These are phyloP conservation scores for Saimiri boliviensis DNA, from an alignment of 2,113 vertebrate genomes.

Conservation along the genomic window DNA sequence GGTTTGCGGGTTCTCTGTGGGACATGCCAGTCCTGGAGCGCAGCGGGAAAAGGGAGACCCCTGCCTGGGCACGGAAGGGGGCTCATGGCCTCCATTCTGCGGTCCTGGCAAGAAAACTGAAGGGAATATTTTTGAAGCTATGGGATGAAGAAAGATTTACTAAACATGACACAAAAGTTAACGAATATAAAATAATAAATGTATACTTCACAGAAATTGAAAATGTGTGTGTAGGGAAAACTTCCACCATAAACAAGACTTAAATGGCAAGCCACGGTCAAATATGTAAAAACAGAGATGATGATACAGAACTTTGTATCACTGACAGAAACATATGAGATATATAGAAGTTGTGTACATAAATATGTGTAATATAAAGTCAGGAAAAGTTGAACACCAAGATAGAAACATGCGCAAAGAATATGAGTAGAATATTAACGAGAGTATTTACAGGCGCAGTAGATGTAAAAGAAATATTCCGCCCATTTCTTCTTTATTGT, in stretches of 20 bases:
- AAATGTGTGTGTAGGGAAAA: fast-evolving
- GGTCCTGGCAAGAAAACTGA: not conserved
- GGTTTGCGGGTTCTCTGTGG: not conserved
- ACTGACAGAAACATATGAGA: not conserved
- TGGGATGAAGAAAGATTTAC: not conserved
- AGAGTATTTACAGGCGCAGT: fast-evolving
- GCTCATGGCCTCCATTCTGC: not conserved
- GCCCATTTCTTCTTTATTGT: too few relatives aligned
- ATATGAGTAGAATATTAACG: fast-evolving
- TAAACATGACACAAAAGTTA: not conserved
- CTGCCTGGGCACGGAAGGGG: fast-evolving
- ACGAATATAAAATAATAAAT: not conserved
- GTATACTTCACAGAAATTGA: not conserved
- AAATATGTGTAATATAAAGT: not conserved
- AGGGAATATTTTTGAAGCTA: not conserved
- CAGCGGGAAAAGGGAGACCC: not conserved
- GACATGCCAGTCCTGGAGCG: not conserved
- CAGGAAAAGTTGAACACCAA: not conserved
- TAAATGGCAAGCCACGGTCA: not conserved
- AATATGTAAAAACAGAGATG: fast-evolving
- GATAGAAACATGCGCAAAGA: not conserved
- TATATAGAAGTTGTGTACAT: not conserved
- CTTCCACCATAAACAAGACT: not conserved
- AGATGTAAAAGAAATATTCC: not conserved
- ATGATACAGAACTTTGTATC: not conserved